Evolutionary conservation across 2,113 vertebrate species (phyloP), one percentile per base, ranked within the genome.

Genomic region (Alaudala cheleensis): DNA sequence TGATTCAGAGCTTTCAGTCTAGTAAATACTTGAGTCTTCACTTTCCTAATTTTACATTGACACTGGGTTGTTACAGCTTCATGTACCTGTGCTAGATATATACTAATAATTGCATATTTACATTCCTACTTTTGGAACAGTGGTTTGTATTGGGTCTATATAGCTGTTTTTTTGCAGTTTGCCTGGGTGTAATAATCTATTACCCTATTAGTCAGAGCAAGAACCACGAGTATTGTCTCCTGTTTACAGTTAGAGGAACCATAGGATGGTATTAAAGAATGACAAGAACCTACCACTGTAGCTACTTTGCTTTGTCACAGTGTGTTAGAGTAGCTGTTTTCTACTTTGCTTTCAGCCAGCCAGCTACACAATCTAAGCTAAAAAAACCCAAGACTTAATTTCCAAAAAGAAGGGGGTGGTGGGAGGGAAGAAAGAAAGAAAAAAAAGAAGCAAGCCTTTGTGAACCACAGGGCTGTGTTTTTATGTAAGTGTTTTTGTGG

Each of bases 401-500:
- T 81, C 13, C 45, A 66, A 58, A 90, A 83, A 64, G 17, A n/a
- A 49, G 31, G 14, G n/a, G 14, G 19, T 58, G 24, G 24, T 24
- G 26, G 20, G 10, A 51, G 10, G 20, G 3, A 21, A 31, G 29
- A 14, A n/a, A 78, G 24, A 14, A 62, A 44, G 39, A 49, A 51
- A 44, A 49, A 24, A n/a, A 45, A 56, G 40, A 34, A 24, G 10
- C 28, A 61, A 31, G 4, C 12, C 14, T 80, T 83, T 8, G 8
- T 33, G 53, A 70, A 73, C 56, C 81, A 64, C 49, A 91, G 71
- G 33, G 86, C 57, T 86, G 29, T 91, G 58, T 91, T 80, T 96
- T 76, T 83, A 57, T 74, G 58, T 84, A 86, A 67, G 28, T 51
- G 40, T 60, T 91, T 92, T 93, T 93, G 62, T 87, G 87, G 53